A percentile compares a stretch with the other conserved stretches of the same genome.
These are phyloP conservation scores for Ferdinandea cuprea DNA, from an alignment of 2,888 invertebrate species.

Conservation along the genomic window DNA sequence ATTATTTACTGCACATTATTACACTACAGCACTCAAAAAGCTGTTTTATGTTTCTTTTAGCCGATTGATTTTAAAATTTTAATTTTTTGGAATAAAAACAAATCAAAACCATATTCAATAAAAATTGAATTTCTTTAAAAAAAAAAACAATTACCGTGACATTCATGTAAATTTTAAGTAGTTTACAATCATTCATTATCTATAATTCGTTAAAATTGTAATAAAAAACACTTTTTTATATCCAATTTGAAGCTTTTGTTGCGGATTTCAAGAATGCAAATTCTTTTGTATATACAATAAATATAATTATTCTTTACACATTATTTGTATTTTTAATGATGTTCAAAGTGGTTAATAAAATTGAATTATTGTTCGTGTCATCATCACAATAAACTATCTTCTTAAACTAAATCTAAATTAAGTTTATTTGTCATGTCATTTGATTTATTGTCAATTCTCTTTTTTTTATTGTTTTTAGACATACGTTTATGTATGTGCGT, in stretches of 20 bases:
- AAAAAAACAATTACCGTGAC: not conserved
- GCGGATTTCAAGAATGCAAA: not conserved
- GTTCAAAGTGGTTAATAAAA: no score
- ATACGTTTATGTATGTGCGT: not conserved
- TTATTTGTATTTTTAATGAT: not conserved
- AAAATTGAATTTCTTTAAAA: not conserved
- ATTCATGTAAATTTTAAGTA: no score
- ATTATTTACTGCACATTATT: no score
- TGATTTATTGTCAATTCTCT: slow-evolving; percentile 40
- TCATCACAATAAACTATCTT: not conserved
- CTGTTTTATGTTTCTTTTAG: no score
- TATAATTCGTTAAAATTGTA: no score
- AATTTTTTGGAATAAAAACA: no score
- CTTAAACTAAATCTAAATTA: slow-evolving; percentile 25
- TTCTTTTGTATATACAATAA: not conserved
- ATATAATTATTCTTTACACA: not conserved
- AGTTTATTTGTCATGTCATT: slow-evolving; percentile 51
- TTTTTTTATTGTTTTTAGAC: no score
- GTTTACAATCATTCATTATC: no score
- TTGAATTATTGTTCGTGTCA: slow-evolving; percentile 27
- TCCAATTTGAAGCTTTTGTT: no score
- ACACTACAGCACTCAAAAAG: no score
- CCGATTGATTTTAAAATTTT: no score
- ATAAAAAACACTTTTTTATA: no score
- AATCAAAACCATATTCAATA: not conserved